phyloP scores from a whole-genome alignment of 2,797 vertebrate genomes.

The Cyprinodon diabolis region DNA sequence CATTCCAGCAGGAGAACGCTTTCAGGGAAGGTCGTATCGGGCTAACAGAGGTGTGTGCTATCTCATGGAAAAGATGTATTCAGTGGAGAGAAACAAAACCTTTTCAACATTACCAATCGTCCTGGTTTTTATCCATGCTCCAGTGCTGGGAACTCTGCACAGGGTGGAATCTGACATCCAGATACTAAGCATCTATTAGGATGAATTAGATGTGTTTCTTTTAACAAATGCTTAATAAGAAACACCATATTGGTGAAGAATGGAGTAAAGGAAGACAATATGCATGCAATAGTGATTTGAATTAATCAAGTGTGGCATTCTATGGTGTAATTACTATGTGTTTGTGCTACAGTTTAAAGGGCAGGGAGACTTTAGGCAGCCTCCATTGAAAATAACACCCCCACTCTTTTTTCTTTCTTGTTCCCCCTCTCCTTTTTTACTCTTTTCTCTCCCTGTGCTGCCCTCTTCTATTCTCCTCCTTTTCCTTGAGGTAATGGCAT shows the following conservation, averaged over 20 bases:
- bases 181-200: constrained; percentile 34
- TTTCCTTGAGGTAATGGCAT: constrained; percentile 79
- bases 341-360: constrained; percentile 35
- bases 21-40: constrained; percentile 58
- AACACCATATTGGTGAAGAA: constrained; percentile 7
- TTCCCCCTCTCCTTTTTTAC: constrained; percentile 51
- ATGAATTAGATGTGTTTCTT: constrained; percentile 29
- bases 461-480: constrained; percentile 76
- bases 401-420: constrained; percentile 37
- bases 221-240: constrained; percentile 13
- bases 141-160: background rate
- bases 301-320: background rate
- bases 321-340: constrained; percentile 14
- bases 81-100: constrained; percentile 17
- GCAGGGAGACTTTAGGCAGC: constrained; percentile 27
- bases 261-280: background rate
- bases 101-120: constrained; percentile 14
- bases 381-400: constrained; percentile 58
- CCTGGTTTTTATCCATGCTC: constrained; percentile 27
- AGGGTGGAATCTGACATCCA: constrained; percentile 5
- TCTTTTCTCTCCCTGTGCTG: constrained; percentile 67
- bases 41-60: constrained; percentile 52
- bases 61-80: constrained; percentile 48
- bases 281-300: background rate
- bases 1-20: constrained; percentile 53